These are phyloP conservation scores for Gavia stellata DNA, from an alignment of 2,113 vertebrate genomes.

Conservation along the genomic window DNA sequence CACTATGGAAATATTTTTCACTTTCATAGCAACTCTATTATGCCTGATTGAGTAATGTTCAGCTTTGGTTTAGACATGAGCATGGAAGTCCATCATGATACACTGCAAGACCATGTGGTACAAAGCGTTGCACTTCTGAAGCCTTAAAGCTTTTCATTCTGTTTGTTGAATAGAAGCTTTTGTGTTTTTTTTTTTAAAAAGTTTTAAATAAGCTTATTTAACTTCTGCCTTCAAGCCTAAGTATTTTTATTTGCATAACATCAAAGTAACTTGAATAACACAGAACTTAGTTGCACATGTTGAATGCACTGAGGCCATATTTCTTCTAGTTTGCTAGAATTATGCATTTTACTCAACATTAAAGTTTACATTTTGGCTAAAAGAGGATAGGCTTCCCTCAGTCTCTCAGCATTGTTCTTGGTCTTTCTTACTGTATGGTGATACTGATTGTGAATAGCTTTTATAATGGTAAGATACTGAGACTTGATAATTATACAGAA, in stretches of 20 bases:
- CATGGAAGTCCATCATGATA: background rate
- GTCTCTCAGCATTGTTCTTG: background rate
- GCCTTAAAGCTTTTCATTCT: background rate
- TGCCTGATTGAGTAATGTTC: background rate
- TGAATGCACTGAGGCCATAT: background rate
- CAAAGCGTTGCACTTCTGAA: background rate
- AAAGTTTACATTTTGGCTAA: background rate
- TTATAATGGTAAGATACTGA: background rate
- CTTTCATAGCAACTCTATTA: background rate
- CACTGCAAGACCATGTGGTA: background rate
- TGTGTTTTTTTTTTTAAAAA: background rate
- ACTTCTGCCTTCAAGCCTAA: background rate
- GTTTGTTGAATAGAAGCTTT: background rate
- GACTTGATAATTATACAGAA: background rate
- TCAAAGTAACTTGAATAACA: background rate
- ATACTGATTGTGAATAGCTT: background rate
- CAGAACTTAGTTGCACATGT: background rate
- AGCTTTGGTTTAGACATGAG: background rate
- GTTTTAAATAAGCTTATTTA: background rate
- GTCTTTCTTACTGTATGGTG: background rate
- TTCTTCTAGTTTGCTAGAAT: background rate
- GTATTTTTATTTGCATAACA: background rate
- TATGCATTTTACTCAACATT: background rate
- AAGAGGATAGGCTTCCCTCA: background rate
- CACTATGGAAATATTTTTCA: conserved; percentile 12